Conservation (phyloP, 2,113 vertebrate genomes). For the Nipponia nippon region DNA sequence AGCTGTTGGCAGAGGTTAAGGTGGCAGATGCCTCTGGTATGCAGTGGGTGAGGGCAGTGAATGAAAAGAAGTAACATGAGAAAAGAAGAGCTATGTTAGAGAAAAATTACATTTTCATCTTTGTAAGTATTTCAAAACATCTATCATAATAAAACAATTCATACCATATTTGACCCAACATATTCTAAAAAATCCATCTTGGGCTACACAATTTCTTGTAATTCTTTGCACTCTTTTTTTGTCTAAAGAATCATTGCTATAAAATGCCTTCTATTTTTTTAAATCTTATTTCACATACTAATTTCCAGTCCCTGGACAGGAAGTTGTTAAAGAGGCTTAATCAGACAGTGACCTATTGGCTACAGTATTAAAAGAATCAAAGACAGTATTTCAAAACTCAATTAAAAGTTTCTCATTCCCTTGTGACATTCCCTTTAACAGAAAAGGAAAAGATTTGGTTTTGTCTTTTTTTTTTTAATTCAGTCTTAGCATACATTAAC, state of each 20-base stretch:
- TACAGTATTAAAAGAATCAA: slow-evolving; percentile 4
- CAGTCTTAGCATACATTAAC: background rate
- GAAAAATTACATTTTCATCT: background rate
- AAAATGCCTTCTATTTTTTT: background rate
- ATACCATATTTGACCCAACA: background rate
- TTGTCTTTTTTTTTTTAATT: background rate
- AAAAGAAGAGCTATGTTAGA: background rate
- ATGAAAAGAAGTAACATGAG: background rate
- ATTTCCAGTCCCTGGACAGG: background rate
- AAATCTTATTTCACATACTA: background rate
- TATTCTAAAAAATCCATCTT: background rate
- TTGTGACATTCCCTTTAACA: background rate
- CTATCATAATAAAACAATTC: background rate
- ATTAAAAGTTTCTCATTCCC: slow-evolving; percentile 4
- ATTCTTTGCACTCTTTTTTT: background rate
- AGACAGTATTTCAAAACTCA: slow-evolving; percentile 5
- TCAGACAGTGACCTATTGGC: background rate
- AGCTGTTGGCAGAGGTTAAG: background rate
- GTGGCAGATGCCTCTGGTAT: background rate
- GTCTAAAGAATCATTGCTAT: background rate
- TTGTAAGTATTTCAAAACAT: background rate
- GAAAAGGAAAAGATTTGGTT: background rate
- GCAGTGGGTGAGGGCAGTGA: background rate
- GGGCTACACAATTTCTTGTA: background rate
- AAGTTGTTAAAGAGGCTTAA: background rate